phyloP scores from a whole-genome alignment of 2,797 vertebrate species.

The Eulemur albifrons region DNA sequence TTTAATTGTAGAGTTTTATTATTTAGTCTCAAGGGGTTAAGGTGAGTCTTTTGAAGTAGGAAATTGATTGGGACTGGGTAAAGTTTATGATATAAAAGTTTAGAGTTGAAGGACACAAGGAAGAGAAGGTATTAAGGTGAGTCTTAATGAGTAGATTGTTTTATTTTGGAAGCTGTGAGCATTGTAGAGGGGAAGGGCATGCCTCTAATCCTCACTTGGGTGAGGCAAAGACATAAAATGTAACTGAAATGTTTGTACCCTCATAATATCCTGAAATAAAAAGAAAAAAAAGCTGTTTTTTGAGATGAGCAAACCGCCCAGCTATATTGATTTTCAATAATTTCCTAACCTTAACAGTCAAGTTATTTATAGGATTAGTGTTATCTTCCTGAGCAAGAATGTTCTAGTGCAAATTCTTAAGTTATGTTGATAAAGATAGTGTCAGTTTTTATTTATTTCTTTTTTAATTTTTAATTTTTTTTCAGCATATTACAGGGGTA shows the following conservation, averaged over 20 bases:
- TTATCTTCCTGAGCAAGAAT: not conserved
- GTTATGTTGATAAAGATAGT: not conserved
- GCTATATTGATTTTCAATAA: not conserved
- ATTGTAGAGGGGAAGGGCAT: too few species aligned
- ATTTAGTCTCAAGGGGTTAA: not conserved
- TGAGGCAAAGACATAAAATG: too few species aligned
- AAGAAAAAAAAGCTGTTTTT: not conserved
- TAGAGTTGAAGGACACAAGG: not conserved
- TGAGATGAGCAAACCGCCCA: not conserved
- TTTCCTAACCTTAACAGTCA: not conserved
- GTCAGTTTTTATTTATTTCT: not conserved
- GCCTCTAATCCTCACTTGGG: too few species aligned
- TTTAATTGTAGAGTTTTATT: not conserved
- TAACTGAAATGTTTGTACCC: too few species aligned
- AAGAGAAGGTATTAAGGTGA: not conserved
- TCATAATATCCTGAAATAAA: too few species aligned
- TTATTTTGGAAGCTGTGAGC: not conserved
- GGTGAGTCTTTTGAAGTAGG: not conserved
- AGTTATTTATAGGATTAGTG: not conserved
- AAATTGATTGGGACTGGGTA: not conserved
- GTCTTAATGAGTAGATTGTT: not conserved
- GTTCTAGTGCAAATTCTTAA: not conserved
- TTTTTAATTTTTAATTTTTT: too few species aligned
- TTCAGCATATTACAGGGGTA: too few species aligned
- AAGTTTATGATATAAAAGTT: not conserved